Base-by-base conservation (phyloP, 1,140 invertebrate species). In the Callitettix versicolor region DNA sequence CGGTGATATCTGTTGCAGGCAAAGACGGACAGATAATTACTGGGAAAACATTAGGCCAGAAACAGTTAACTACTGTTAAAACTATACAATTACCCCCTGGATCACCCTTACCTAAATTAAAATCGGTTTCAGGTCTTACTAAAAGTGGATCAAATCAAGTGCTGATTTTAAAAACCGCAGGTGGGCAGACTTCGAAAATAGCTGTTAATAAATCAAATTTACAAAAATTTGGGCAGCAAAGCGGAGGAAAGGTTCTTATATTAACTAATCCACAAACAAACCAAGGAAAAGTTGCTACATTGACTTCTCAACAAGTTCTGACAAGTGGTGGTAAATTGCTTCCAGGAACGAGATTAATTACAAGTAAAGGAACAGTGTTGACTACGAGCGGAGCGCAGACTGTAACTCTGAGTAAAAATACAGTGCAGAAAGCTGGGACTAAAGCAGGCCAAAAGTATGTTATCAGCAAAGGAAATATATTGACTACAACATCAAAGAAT, bases 221-320 rank as follows among this genome's bases (percentile, higher is more conserved):
- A 17, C 47, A 49, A 15, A 49, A 49, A 49, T 9, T 47, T 14
- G 17, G 38, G 3, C 3, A 54, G 43, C 49, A 46, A 41, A 48
- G 22, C 26, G 26, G 26, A 14, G 54, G 36, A 7, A 55, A 77
- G 41, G 73, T 79, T 9, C 77, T 80, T 75, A 77, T 79, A 33
- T 70, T 80, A 22, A 79, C 77, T 1, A 76, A 79, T 59, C 69
- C 74, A 34, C 76, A 46, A 41, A 22, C 78, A 58, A 75, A 76
- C 34, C 75, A 77, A 55, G 74, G 74, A 22, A 68, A 73, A 58
- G 71, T 51, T 11, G 11, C 77, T 51, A 66, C 78, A 2, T 62
- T 80, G 14, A 77, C 75, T 30, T 73, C 78, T 2, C 74, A 75
- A 60, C 76, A 78, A 58, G 67, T 74, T 53, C 56, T 77, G n/a